These are phyloP conservation scores for Aelia acuminata DNA, from an alignment of 2,888 invertebrate genomes.

Conservation along the genomic window DNA sequence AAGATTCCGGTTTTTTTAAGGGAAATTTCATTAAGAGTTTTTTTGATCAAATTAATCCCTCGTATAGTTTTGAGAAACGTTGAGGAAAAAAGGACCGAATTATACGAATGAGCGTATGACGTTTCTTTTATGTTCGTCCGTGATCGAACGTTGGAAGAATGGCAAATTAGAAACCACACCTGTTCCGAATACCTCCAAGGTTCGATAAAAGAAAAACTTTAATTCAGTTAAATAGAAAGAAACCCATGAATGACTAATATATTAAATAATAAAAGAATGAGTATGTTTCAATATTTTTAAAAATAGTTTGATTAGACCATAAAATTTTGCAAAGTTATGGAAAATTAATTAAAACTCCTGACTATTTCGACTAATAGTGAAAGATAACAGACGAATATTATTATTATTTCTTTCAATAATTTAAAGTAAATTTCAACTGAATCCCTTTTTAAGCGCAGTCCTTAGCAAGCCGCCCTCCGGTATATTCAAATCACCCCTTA, in stretches of 20 bases:
- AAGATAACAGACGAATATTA: too few relatives aligned
- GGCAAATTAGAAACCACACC: neutral
- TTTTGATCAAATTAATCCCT: too few relatives aligned
- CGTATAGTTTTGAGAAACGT: conserved; percentile 35
- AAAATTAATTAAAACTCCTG: too few relatives aligned
- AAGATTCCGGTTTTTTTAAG: too few relatives aligned
- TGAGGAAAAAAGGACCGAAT: neutral
- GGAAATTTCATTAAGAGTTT: too few relatives aligned
- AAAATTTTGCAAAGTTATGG: too few relatives aligned
- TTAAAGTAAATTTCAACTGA: too few relatives aligned
- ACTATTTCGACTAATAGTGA: too few relatives aligned
- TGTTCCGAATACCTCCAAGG: neutral
- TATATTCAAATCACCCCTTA: neutral
- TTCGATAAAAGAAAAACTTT: neutral
- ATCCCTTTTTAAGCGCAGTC: neutral
- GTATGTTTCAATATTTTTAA: too few relatives aligned
- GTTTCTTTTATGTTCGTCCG: neutral
- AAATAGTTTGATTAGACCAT: too few relatives aligned
- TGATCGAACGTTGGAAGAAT: neutral
- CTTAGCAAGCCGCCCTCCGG: neutral
- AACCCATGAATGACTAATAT: neutral
- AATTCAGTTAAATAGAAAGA: neutral
- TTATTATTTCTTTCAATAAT: too few relatives aligned
- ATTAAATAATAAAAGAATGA: neutral
- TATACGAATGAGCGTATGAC: neutral